Evolutionary conservation across 2,113 vertebrate genomes (phyloP), one percentile per base, ranked within the genome.

Genomic region (Pedetes capensis): DNA sequence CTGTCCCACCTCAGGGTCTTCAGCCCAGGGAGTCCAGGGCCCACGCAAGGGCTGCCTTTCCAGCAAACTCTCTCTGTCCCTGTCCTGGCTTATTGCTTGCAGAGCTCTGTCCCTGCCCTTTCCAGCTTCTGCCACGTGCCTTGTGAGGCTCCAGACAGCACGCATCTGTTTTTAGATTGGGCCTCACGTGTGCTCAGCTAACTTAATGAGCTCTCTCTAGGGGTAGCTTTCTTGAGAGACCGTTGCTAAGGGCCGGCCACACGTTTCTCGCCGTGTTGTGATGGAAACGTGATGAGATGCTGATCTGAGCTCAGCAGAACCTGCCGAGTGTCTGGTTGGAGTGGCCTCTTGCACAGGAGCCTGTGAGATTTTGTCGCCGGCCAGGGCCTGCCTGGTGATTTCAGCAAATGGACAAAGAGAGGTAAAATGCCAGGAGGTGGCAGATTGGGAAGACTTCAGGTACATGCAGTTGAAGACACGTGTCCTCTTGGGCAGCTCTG

Each of bases 211-310:
- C 93, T 97, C 95, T 92, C 97, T 96, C 88, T 95, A 96, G 96
- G 97, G 92, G 91, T 51, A 86, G 96, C 94, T 96, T 95, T 97
- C 96, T 95, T 92, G 91, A 96, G 92, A 95, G 94, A 92, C 92
- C 0, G 96, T 97, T 97, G 96, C 96, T 97, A 97, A 96, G 96
- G 96, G 93, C 95, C 78, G 69, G 95, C 47, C 55, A 85, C 97
- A 95, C 85, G 29, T 85, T 96, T 93, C 81, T 95, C 76, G 39
- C 88, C 22, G 81, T 82, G 97, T 97, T 95, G 96, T 96, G 97
- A 97, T 97, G 97, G 97, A 97, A 96, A 97, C 93, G 47, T 96
- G 97, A 96, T 95, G 87, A 95, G 94, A 95, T 95, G 96, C 93
- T 92, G 95, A 96, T 96, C 91, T 57, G 72, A 51, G 85, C 88